phyloP scores from a whole-genome alignment of 2,113 vertebrate species.

The Myiagra hebetior region DNA sequence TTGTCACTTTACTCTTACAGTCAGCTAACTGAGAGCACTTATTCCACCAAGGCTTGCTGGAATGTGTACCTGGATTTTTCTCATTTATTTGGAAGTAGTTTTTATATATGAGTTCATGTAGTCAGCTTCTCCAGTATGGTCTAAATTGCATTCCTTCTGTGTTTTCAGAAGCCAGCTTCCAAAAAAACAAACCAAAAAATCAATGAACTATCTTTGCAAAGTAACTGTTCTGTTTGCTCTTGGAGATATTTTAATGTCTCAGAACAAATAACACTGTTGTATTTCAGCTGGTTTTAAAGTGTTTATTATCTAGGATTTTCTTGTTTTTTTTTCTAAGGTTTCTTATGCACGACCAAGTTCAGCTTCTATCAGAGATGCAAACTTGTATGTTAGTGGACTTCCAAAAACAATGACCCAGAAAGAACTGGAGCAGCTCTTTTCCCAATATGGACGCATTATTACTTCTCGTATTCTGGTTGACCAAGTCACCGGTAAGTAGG shows the following conservation, averaged over 20 bases:
- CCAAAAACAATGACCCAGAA: slow-evolving; percentile 98
- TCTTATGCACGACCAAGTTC: slow-evolving; percentile 98
- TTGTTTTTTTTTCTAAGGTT: slow-evolving; percentile 63
- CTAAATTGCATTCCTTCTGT: background rate
- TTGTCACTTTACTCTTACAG: background rate
- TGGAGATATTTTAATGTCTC: background rate
- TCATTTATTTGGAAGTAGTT: background rate
- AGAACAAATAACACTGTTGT: background rate
- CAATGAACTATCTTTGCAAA: background rate
- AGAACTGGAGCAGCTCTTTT: slow-evolving; percentile 96
- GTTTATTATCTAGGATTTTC: background rate
- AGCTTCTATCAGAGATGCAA: slow-evolving; percentile 97
- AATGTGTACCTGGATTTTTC: background rate
- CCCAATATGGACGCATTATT: slow-evolving; percentile 97
- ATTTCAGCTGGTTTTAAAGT: background rate
- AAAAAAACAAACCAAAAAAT: background rate
- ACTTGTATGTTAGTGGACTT: slow-evolving; percentile 96
- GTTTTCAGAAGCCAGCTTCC: background rate
- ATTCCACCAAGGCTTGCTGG: background rate
- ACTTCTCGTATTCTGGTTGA: slow-evolving; percentile 98
- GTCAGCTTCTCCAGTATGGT: accelerated
- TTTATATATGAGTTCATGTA: background rate
- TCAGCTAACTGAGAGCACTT: background rate
- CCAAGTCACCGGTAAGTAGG: slow-evolving; percentile 94
- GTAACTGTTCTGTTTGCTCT: background rate